Conservation (phyloP, 2,888 invertebrate species). For the Nymphalis c-album region DNA sequence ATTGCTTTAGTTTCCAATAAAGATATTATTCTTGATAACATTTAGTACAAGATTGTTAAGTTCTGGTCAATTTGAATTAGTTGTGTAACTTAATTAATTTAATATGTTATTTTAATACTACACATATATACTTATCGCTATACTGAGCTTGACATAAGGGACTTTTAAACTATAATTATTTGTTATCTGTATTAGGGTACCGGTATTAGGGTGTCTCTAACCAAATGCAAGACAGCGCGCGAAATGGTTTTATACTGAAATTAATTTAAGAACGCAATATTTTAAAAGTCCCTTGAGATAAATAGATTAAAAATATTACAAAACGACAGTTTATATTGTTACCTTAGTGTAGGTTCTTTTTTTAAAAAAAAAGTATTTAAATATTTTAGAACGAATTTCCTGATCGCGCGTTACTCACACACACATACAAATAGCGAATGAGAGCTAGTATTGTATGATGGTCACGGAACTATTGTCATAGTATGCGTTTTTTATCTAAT, state of each 20-base stretch:
- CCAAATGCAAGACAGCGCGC: too few relatives aligned
- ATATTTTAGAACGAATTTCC: too few relatives aligned
- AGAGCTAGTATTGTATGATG: too few relatives aligned
- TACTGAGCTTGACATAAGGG: not conserved
- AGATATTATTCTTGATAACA: conserved; percentile 25
- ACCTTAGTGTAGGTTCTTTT: too few relatives aligned
- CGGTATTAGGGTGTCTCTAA: not conserved
- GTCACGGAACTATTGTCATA: too few relatives aligned
- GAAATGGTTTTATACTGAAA: not conserved
- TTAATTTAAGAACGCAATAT: not conserved
- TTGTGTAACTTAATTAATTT: conserved; percentile 21
- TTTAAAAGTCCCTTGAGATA: not conserved
- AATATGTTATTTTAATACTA: conserved; percentile 16
- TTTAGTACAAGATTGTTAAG: conserved; percentile 23
- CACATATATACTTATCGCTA: conserved; percentile 4
- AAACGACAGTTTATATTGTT: too few relatives aligned
- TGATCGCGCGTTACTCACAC: too few relatives aligned
- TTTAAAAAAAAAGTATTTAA: too few relatives aligned
- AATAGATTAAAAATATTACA: not conserved
- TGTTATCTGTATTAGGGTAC: not conserved
- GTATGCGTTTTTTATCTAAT: too few relatives aligned
- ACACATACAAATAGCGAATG: too few relatives aligned
- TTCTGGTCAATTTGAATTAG: conserved; percentile 37
- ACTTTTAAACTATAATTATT: not conserved
- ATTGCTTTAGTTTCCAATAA: conserved; percentile 40